phyloP scores from a whole-genome alignment of 2,797 vertebrate genomes.

The Rousettus madagascariensis region DNA sequence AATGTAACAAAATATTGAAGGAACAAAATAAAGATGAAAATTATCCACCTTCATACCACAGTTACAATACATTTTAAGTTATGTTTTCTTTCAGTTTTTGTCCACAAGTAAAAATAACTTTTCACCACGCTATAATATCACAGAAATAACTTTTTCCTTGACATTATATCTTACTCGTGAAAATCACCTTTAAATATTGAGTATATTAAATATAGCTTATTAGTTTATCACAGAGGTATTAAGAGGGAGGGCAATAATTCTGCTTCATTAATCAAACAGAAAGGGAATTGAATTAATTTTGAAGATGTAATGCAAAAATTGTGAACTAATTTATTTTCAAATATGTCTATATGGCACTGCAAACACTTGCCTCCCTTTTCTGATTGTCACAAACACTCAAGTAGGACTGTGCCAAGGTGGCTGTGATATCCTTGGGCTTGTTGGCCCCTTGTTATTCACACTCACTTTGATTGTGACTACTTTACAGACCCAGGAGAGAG shows the following conservation, averaged over 20 bases:
- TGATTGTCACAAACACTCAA: not conserved
- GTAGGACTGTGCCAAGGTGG: not conserved
- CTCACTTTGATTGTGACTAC: not conserved
- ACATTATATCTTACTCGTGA: not conserved
- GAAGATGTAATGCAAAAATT: not conserved
- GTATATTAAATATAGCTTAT: not conserved
- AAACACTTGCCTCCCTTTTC: not conserved
- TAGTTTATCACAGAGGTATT: not conserved
- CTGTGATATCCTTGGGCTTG: not conserved
- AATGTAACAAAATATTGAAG: not conserved
- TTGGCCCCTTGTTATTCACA: not conserved
- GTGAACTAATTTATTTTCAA: not conserved
- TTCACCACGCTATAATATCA: not conserved
- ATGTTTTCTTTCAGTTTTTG: not conserved
- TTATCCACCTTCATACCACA: not conserved
- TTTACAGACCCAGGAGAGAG: too few relatives aligned
- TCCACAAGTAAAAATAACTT: not conserved
- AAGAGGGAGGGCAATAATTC: not conserved
- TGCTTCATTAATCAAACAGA: not conserved
- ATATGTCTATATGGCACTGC: not conserved
- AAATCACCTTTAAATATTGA: slow-evolving; percentile 1
- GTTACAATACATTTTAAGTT: not conserved
- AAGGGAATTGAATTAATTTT: not conserved
- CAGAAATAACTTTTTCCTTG: not conserved
- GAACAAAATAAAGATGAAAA: slow-evolving; percentile 16